Percentiles rank a stretch among this genome's conserved stretches.
Conservation (phyloP, 2,888 invertebrate species). For the Caenorhabditis uteleia region DNA sequence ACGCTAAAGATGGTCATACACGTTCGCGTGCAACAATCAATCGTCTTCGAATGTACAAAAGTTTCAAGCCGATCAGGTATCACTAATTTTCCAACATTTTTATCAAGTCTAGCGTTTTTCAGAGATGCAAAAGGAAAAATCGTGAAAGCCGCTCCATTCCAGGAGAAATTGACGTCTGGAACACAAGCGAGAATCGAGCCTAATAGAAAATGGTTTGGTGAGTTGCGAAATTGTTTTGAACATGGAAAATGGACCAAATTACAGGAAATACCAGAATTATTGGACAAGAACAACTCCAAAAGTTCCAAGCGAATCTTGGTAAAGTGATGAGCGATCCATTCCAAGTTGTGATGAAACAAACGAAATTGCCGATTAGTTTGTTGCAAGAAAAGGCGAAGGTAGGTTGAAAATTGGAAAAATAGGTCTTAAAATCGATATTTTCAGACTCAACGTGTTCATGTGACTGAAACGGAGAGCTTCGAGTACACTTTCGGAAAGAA, state of each 20-base stretch:
- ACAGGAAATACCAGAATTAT: slow-evolving; percentile 88
- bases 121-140: slow-evolving; percentile 84
- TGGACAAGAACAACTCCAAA: slow-evolving; percentile 79
- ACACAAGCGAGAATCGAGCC: slow-evolving; percentile 93
- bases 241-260: neutral
- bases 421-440: slow-evolving; percentile 26
- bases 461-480: slow-evolving; percentile 93
- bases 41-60: slow-evolving; percentile 95
- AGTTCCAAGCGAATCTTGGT: slow-evolving; percentile 86
- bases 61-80: slow-evolving; percentile 88
- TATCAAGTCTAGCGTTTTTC: slow-evolving; percentile 29
- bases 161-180: slow-evolving; percentile 86
- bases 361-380: slow-evolving; percentile 89
- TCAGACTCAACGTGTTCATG: slow-evolving; percentile 86
- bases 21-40: slow-evolving; percentile 89
- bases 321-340: slow-evolving; percentile 94
- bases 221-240: slow-evolving; percentile 35
- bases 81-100: neutral
- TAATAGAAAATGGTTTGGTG: slow-evolving; percentile 96
- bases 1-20: slow-evolving; percentile 37
- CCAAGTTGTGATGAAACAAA: slow-evolving; percentile 94
- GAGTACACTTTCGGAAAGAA: slow-evolving; percentile 93
- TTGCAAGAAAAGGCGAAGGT: slow-evolving; percentile 83
- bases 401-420: neutral
- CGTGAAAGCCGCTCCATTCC: slow-evolving; percentile 91